Conservation (phyloP, 1,140 invertebrate species). For the Drosophila persimilis region DNA sequence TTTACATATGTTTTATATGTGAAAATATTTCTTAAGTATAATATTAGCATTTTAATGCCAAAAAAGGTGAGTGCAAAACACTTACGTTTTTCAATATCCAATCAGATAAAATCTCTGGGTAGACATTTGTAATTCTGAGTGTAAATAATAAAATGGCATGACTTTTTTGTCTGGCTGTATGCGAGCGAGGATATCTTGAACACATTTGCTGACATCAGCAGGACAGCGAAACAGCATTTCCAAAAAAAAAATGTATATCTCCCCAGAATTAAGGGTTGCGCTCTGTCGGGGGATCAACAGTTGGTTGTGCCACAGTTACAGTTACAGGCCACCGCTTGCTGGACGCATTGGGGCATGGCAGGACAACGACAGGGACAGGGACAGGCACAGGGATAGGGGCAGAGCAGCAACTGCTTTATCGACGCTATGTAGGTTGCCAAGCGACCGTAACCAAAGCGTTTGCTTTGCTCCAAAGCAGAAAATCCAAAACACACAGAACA, state of each 20-base stretch:
- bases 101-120: no score
- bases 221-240: not conserved
- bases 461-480: conserved; percentile 1
- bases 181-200: no score
- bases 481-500: conserved; percentile 30
- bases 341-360: conserved; percentile 43
- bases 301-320: conserved; percentile 13
- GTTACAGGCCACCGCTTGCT: conserved; percentile 5
- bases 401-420: conserved; percentile 55
- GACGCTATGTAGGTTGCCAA: conserved; percentile 71
- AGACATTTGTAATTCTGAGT: not conserved
- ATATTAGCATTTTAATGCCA: no score
- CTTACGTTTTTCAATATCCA: no score
- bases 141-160: not conserved
- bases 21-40: no score
- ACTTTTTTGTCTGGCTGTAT: no score
- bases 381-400: no score
- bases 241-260: conserved; percentile 8
- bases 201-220: conserved; percentile 15
- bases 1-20: no score
- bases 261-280: conserved; percentile 29
- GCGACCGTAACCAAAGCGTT: conserved; percentile 71
- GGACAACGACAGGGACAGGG: no score
- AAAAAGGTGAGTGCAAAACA: no score
- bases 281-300: conserved; percentile 30